These are phyloP conservation scores for Aphidius gifuensis DNA, from an alignment of 1,140 invertebrate genomes.

Conservation along the genomic window DNA sequence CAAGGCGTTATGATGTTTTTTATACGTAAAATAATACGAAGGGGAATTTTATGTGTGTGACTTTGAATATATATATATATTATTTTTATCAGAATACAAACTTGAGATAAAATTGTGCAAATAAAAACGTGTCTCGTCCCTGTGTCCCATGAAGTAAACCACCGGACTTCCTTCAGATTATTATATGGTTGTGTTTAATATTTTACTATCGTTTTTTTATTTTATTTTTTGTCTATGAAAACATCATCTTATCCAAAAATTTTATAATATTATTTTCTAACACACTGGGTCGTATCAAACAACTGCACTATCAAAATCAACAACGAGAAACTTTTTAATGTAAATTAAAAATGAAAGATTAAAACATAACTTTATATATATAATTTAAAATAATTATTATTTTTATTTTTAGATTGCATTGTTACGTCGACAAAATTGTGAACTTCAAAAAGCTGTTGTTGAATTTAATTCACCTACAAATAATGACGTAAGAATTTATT, in stretches of 20 bases:
- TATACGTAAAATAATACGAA: too few species aligned
- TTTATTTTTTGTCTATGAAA: neutral
- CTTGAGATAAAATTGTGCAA: conserved; percentile 52
- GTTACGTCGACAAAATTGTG: conserved; percentile 45
- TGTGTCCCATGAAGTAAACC: conserved; percentile 34
- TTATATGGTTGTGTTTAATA: conserved; percentile 37
- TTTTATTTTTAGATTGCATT: conserved; percentile 41
- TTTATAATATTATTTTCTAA: too few species aligned
- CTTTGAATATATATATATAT: neutral
- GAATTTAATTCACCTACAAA: conserved; percentile 45
- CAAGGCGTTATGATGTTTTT: too few species aligned
- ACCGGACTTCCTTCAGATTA: conserved; percentile 53
- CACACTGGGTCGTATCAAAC: too few species aligned
- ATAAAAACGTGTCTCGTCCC: conserved; percentile 46
- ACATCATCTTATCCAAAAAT: conserved; percentile 11
- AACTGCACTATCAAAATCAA: too few species aligned
- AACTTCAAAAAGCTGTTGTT: conserved; percentile 45
- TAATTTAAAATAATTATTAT: neutral
- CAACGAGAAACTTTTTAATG: too few species aligned
- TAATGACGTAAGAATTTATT: conserved; percentile 10
- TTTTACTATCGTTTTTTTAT: conserved; percentile 10
- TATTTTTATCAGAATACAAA: conserved; percentile 52
- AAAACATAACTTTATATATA: neutral
- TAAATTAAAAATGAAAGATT: too few species aligned
- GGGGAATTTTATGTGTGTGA: too few species aligned